Percentiles rank a stretch among this genome's conserved stretches.
phyloP scores from a whole-genome alignment of 2,113 vertebrate genomes.

The Bostrychus sinensis region DNA sequence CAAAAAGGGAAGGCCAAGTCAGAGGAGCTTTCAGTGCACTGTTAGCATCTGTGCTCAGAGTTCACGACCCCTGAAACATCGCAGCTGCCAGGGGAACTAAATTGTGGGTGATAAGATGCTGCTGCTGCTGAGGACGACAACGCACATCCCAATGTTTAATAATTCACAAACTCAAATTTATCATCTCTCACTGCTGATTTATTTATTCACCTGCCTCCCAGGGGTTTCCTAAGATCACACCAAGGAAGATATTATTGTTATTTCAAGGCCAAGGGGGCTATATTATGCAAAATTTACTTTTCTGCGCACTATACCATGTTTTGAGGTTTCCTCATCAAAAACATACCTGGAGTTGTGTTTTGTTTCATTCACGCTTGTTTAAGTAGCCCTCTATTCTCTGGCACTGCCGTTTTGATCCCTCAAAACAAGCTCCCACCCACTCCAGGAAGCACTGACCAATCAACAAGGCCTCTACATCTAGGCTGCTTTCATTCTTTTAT shows the following conservation, averaged over 20 bases:
- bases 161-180: constrained; percentile 23
- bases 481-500: too few relatives aligned
- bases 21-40: constrained; percentile 42
- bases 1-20: constrained; percentile 39
- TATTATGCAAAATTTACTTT: too few relatives aligned
- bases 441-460: too few relatives aligned
- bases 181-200: constrained; percentile 25
- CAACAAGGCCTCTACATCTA: too few relatives aligned
- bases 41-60: constrained; percentile 49
- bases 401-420: too few relatives aligned
- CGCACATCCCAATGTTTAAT: constrained; percentile 32
- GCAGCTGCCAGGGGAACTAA: constrained; percentile 19
- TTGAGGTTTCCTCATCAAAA: too few relatives aligned
- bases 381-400: too few relatives aligned
- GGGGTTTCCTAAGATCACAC: constrained; percentile 9
- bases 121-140: constrained; percentile 26
- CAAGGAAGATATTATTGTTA: background rate
- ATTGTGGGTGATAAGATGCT: constrained; percentile 20
- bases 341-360: too few relatives aligned
- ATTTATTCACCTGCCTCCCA: constrained; percentile 31
- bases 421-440: too few relatives aligned
- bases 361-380: too few relatives aligned
- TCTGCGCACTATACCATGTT: too few relatives aligned
- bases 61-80: constrained; percentile 54
- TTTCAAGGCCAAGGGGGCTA: constrained; percentile 3